Evolutionary conservation across 1,140 invertebrate species (phyloP).

Genomic region (Lepidurus arcticus): DNA sequence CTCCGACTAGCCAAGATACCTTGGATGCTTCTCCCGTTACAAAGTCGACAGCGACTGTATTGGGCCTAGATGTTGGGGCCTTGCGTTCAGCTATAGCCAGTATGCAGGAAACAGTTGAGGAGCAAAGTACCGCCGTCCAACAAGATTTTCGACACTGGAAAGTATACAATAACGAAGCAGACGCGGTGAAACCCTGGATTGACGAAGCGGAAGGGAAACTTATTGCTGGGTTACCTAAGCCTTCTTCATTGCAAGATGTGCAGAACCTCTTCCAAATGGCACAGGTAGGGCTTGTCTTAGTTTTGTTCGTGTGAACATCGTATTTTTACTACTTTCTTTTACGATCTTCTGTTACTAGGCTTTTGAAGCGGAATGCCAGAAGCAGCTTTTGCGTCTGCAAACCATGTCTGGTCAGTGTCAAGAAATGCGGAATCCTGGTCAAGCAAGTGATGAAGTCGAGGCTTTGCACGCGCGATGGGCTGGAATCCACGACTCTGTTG

Average conservation of each 20-base stretch:
- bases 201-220: slow-evolving; percentile 75
- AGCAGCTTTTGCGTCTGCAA: slow-evolving; percentile 51
- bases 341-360: slow-evolving; percentile 28
- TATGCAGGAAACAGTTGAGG: slow-evolving; percentile 62
- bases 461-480: slow-evolving; percentile 72
- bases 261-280: slow-evolving; percentile 63
- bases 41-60: slow-evolving; percentile 40
- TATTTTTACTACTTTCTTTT: background rate
- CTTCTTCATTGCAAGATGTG: slow-evolving; percentile 64
- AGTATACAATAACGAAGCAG: slow-evolving; percentile 68
- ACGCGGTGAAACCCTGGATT: slow-evolving; percentile 80
- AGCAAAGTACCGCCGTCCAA: slow-evolving; percentile 62
- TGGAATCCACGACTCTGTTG: slow-evolving; percentile 63
- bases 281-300: slow-evolving; percentile 39
- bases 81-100: slow-evolving; percentile 50
- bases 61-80: slow-evolving; percentile 34
- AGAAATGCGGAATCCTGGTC: slow-evolving; percentile 63
- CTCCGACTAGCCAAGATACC: slow-evolving; percentile 39
- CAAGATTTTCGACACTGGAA: slow-evolving; percentile 77
- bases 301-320: background rate
- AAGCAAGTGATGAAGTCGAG: slow-evolving; percentile 71
- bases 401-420: slow-evolving; percentile 62
- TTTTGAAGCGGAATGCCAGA: slow-evolving; percentile 68
- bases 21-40: slow-evolving; percentile 34
- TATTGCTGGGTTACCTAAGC: slow-evolving; percentile 56